Base-by-base conservation (phyloP, 2,797 vertebrate genomes). In the Mus minutoides region DNA sequence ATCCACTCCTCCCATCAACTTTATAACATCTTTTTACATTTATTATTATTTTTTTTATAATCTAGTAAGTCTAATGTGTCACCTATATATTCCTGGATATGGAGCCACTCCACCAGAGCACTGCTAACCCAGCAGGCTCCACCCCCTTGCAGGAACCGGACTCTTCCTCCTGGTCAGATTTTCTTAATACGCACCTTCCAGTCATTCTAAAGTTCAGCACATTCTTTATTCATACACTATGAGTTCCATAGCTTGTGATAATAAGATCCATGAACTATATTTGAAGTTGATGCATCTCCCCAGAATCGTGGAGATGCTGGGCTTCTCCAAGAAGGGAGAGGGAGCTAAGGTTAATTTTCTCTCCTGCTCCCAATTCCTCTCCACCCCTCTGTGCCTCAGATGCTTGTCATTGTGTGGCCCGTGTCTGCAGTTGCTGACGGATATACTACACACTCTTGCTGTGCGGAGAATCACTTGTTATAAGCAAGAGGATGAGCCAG, bases 401-500 rank as follows among this genome's bases (percentile, higher is more conserved):
- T 26, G 49, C 22, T 29, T 6, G 40, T 7, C 17, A 11, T 52
- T 16, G 0, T n/a, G 34, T 19, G 12, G 4, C 24, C 29, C 29
- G 14, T 43, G 13, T 52, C 71, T 84, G 16, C 31, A 80, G 4
- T 82, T 88, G 73, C 54, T 75, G 90, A 88, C 29, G 0, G 83
- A 19, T 24, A 71, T 5, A 88, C 62, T 37, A 86, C 49, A 10
- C 26, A 37, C 6, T 95, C 90, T 77, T 54, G 56, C 52, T 40
- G 9, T 49, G 29, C 26, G 14, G 40, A 58, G 80, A 91, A 73
- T n/a, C n/a, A 40, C 54, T 46, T 31, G 60, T 3, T 78, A n/a
- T 5, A 24, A 95, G 16, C 54, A 90, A 95, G 75, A 84, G 69
- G 79, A 80, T n/a, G n/a, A n/a, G n/a, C n/a, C n/a, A n/a, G n/a